Base-by-base conservation (phyloP, 2,113 vertebrate species). In the Pongo pygmaeus region DNA sequence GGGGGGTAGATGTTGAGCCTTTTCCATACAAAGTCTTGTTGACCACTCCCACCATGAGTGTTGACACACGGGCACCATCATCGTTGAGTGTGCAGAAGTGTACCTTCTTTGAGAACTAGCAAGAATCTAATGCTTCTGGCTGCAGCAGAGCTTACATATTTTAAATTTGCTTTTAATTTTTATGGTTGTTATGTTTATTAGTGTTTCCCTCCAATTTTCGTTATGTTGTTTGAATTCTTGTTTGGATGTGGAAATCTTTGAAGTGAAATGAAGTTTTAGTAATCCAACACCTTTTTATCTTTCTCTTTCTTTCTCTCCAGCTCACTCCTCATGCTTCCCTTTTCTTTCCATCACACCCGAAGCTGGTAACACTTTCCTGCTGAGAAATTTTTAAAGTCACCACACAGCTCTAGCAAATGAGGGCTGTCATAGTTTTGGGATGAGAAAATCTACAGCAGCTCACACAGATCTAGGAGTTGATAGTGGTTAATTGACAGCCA, bases 401-500 rank as follows among this genome's bases (percentile, higher is more conserved):
- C 93, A 96, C 95, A 98, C 95, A 98, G 95, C 98, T 98, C 95
- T 57, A 89, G 98, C 97, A 98, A 99, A 98, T 98, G 98, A 98
- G 93, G 98, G 81, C 98, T 98, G 97, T 98, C 98, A 98, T 97
- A 97, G 97, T 97, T 98, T 98, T 97, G 22, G 48, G 97, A 98
- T 97, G 98, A 99, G 97, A 98, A 98, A 98, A 98, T 98, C 96
- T 97, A 98, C 97, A 93, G 85, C 80, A 80, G 96, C 96, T 98
- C 97, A 89, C 97, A 94, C 72, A 98, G 98, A 99, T 98, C 98
- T 96, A 83, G 97, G 97, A 98, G 96, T 91, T 98, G 98, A 98
- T 98, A 98, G 95, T 87, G 98, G 96, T 98, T 99, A 99, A 99
- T 98, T 99, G 99, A 98, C 98, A 98, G 99, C 90, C n/a, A 0